Conservation (phyloP, 1,140 invertebrate genomes). For the Ceratoteleas bidentatus region DNA sequence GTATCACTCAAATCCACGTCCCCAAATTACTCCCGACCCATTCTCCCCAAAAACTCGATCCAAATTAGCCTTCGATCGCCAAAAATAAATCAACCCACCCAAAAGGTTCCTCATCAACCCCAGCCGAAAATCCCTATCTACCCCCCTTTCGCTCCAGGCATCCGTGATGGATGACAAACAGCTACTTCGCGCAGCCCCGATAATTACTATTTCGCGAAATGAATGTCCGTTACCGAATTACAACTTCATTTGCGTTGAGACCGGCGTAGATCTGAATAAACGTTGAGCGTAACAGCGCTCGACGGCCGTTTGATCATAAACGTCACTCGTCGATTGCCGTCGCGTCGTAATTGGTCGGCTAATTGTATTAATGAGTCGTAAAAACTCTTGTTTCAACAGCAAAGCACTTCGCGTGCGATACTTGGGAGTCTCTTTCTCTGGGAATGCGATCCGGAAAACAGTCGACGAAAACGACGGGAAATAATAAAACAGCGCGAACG, state of each 20-base stretch:
- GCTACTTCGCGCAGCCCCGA: constrained; percentile 14
- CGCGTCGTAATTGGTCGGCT: constrained; percentile 14
- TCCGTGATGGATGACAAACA: background rate
- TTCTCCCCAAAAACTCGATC: no score
- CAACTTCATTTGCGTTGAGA: constrained; percentile 47
- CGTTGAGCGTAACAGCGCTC: constrained; percentile 32
- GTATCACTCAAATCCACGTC: no score
- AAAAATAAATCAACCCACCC: background rate
- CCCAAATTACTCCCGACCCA: no score
- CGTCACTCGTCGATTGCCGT: constrained; percentile 37
- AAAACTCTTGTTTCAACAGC: no score
- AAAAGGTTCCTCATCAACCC: background rate
- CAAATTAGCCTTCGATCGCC: background rate
- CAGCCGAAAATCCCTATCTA: background rate
- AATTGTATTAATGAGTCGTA: constrained; percentile 53
- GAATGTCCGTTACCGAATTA: constrained; percentile 11
- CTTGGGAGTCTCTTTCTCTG: no score
- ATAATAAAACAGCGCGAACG: constrained; percentile 26
- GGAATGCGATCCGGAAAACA: constrained; percentile 24
- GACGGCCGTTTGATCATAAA: constrained; percentile 43
- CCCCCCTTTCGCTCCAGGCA: background rate
- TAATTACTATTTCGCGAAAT: constrained; percentile 29
- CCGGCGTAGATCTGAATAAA: constrained; percentile 48
- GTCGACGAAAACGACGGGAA: constrained; percentile 35
- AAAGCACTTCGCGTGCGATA: background rate